phyloP scores from a whole-genome alignment of 1,140 invertebrate species.

The Glomeris maerens region DNA sequence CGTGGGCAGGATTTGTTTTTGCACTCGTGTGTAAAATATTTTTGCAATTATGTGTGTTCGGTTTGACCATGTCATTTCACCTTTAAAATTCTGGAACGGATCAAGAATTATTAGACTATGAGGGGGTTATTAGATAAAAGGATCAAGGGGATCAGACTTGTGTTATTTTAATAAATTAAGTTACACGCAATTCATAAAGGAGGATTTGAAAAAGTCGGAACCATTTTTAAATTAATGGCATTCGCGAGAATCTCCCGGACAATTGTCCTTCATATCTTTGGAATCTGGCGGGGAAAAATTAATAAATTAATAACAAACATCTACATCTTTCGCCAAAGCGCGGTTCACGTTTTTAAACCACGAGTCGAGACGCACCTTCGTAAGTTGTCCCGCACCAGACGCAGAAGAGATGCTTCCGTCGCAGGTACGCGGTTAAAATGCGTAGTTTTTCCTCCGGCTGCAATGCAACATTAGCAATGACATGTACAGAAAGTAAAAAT shows the following conservation, averaged over 20 bases:
- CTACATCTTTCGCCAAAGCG: background rate
- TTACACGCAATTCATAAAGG: background rate
- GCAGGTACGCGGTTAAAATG: conserved; percentile 48
- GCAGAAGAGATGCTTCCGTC: conserved; percentile 54
- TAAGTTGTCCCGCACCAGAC: conserved; percentile 59
- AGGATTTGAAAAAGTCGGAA: background rate
- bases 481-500: background rate
- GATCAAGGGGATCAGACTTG: background rate
- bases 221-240: conserved; percentile 39
- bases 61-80: background rate
- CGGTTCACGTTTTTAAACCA: background rate
- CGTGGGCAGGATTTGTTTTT: too few species aligned
- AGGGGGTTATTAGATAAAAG: background rate
- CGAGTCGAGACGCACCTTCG: conserved; percentile 22
- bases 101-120: background rate
- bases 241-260: conserved; percentile 47
- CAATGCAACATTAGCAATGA: conserved; percentile 19
- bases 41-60: too few species aligned
- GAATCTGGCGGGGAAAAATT: conserved; percentile 26
- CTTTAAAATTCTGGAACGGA: background rate
- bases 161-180: background rate
- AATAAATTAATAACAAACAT: conserved; percentile 1
- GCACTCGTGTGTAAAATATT: too few species aligned
- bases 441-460: conserved; percentile 42
- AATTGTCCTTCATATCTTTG: conserved; percentile 46